Conservation (phyloP, 1,140 invertebrate species). For the Brachystomella parvula region DNA sequence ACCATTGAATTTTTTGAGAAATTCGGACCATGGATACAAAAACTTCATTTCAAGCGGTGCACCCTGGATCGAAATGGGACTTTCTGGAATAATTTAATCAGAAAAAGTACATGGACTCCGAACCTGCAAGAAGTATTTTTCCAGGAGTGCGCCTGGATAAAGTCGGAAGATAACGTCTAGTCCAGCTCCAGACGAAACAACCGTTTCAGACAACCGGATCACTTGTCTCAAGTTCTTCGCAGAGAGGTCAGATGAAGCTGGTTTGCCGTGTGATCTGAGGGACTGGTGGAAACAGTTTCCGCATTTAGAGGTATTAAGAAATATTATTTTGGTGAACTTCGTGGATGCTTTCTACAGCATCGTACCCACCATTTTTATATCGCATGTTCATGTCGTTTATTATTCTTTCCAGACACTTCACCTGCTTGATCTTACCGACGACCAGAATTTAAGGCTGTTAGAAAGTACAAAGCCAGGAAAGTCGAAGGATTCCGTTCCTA, state of each 20-base stretch:
- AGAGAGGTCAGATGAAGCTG: background rate
- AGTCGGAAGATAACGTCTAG: background rate
- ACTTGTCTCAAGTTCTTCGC: background rate
- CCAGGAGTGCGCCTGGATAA: background rate
- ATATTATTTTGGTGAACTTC: too few species aligned
- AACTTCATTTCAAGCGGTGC: background rate
- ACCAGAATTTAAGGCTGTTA: background rate
- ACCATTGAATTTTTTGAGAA: background rate
- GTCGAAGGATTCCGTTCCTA: background rate
- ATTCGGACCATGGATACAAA: background rate
- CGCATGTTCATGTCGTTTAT: background rate
- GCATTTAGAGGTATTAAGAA: background rate
- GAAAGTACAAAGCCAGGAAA: background rate
- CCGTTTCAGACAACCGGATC: background rate
- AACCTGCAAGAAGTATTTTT: background rate
- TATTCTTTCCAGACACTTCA: background rate
- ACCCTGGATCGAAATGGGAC: background rate
- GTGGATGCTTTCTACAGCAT: too few species aligned
- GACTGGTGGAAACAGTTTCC: background rate
- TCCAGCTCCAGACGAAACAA: background rate
- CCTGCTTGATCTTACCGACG: background rate
- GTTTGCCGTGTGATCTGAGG: background rate
- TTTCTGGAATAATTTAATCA: background rate
- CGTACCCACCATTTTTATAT: too few species aligned
- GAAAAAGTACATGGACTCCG: background rate